These are phyloP conservation scores for Melanostoma mellinum DNA, from an alignment of 2,888 invertebrate genomes.

Conservation along the genomic window DNA sequence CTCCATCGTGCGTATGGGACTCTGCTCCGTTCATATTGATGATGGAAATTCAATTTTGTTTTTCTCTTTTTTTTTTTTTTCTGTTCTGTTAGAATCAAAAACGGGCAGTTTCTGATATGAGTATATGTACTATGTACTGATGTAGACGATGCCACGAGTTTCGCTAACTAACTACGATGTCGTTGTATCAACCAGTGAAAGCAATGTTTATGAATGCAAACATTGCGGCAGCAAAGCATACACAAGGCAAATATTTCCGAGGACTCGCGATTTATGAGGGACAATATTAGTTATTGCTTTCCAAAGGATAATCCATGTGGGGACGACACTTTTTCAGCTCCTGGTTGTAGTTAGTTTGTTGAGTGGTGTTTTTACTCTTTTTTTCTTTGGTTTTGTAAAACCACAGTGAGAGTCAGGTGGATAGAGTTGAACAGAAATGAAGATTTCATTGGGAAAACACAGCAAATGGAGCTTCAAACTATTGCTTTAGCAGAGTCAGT, in stretches of 20 bases:
- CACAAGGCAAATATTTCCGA: conserved; percentile 64
- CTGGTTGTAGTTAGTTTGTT: conserved; percentile 46
- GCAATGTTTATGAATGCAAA: conserved; percentile 68
- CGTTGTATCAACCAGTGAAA: conserved; percentile 47
- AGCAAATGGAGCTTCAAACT: conserved; percentile 9
- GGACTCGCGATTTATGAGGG: conserved; percentile 69
- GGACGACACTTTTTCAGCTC: conserved; percentile 20
- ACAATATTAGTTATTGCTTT: conserved; percentile 68
- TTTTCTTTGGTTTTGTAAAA: not conserved
- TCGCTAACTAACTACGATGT: conserved; percentile 38
- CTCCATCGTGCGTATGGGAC: not conserved
- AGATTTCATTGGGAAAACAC: not conserved
- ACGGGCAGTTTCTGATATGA: too few relatives aligned
- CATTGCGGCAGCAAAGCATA: conserved; percentile 61
- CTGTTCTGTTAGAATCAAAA: too few relatives aligned
- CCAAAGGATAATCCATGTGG: conserved; percentile 41
- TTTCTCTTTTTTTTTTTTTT: conserved; percentile 16
- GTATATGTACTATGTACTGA: not conserved
- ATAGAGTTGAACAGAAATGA: not conserved
- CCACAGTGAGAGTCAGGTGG: not conserved
- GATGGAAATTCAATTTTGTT: conserved; percentile 69
- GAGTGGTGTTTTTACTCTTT: not conserved
- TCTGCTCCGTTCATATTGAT: conserved; percentile 42
- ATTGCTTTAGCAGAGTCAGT: not conserved
- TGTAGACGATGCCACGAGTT: conserved; percentile 18